Conservation (phyloP, 92 coral and sea anemone species). For the Porites rus region DNA sequence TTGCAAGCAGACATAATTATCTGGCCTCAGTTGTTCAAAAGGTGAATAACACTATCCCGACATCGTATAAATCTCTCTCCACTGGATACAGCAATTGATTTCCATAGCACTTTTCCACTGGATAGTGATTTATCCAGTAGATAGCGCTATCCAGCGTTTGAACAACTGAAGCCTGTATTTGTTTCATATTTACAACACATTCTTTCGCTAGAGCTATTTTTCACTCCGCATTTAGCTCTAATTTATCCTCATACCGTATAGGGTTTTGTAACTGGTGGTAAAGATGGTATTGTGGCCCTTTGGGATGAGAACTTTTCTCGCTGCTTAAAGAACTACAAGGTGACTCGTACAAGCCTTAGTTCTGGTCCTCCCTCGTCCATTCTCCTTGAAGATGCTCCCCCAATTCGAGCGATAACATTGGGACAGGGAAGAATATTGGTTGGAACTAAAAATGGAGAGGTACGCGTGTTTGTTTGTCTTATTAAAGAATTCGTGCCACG, state of each 20-base stretch:
- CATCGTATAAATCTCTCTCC: no score
- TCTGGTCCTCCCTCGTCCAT: constrained; percentile 83
- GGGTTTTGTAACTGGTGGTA: constrained; percentile 99
- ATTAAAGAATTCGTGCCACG: neutral
- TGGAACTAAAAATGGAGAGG: constrained; percentile 98
- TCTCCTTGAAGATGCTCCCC: constrained; percentile 85
- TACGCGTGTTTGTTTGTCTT: constrained; percentile 3
- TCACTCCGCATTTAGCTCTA: neutral
- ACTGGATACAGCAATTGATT: no score
- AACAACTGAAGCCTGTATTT: neutral
- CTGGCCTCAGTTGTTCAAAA: no score
- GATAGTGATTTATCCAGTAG: no score
- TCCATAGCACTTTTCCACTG: no score
- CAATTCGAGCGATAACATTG: constrained; percentile 93
- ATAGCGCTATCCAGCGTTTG: neutral
- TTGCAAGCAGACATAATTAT: no score
- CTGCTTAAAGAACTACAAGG: constrained; percentile 94
- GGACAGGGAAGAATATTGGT: constrained; percentile 97
- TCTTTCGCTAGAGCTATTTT: neutral
- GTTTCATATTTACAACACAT: neutral
- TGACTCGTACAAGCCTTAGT: constrained; percentile 81
- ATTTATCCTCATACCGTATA: constrained; percentile 5
- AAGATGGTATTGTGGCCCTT: constrained; percentile 92
- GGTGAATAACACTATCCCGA: no score
- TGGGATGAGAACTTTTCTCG: constrained; percentile 97